These are phyloP conservation scores for Hyposoter dolosus DNA, from an alignment of 2,888 invertebrate species.

Conservation along the genomic window DNA sequence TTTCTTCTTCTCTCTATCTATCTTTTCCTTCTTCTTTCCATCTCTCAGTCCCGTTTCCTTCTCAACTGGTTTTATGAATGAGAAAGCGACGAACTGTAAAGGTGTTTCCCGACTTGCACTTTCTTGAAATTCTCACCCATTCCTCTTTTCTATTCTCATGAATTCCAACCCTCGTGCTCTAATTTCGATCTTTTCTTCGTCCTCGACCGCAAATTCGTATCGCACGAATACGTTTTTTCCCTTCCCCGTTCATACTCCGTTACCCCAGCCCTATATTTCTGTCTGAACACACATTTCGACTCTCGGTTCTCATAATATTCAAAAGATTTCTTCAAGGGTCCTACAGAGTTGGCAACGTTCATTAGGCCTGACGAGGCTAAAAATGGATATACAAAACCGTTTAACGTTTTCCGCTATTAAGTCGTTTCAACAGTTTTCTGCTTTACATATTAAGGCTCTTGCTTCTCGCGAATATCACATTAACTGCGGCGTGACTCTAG, in stretches of 20 bases:
- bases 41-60: conserved; percentile 8
- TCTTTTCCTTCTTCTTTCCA: conserved; percentile 4
- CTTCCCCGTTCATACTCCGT: conserved; percentile 4
- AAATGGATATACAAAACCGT: conserved; percentile 10
- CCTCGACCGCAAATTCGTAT: conserved; percentile 41
- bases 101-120: conserved; percentile 61
- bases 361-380: conserved; percentile 10
- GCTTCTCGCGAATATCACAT: background rate
- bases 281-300: background rate
- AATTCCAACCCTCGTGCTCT: conserved; percentile 49
- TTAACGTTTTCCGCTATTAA: background rate
- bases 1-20: background rate
- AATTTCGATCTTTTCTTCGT: conserved; percentile 59
- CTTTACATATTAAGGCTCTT: background rate
- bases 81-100: conserved; percentile 69
- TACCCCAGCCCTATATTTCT: conserved; percentile 3
- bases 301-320: conserved; percentile 23
- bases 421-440: background rate
- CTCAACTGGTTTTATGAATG: conserved; percentile 67
- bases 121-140: conserved; percentile 12
- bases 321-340: conserved; percentile 28
- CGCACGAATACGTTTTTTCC: conserved; percentile 9
- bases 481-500: background rate
- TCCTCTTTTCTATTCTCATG: conserved; percentile 32
- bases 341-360: conserved; percentile 4